Evolutionary conservation across 2,113 vertebrate species (phyloP).

Genomic region (Prochilodus magdalenae): DNA sequence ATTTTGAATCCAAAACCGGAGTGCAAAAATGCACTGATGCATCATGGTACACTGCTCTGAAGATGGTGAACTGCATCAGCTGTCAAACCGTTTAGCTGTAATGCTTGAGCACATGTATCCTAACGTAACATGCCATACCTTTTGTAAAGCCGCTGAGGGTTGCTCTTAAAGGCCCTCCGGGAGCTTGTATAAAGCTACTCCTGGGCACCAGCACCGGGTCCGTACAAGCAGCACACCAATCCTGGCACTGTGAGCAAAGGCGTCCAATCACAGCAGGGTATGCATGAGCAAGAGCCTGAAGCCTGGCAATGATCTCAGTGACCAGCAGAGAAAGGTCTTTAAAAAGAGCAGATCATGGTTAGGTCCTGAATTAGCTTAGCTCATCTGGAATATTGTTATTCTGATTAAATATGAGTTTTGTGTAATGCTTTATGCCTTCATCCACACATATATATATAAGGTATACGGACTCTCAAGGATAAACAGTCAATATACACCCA

Average conservation of each 20-base stretch:
- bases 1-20: not conserved
- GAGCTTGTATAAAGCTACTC: slow-evolving; percentile 79
- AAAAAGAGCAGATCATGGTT: slow-evolving; percentile 13
- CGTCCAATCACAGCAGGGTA: slow-evolving; percentile 72
- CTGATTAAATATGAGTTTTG: too few relatives aligned
- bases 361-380: not conserved
- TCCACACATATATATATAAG: too few relatives aligned
- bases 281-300: slow-evolving; percentile 64
- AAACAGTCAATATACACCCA: too few relatives aligned
- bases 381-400: too few relatives aligned
- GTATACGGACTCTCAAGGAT: too few relatives aligned
- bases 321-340: slow-evolving; percentile 75
- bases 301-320: slow-evolving; percentile 77
- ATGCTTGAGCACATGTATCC: too few relatives aligned
- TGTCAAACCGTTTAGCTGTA: too few relatives aligned
- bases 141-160: slow-evolving; percentile 70
- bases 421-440: not conserved
- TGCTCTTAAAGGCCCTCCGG: slow-evolving; percentile 73
- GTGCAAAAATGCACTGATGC: too few relatives aligned
- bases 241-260: slow-evolving; percentile 77
- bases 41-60: too few relatives aligned
- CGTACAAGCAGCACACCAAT: slow-evolving; percentile 71
- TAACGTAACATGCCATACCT: slow-evolving; percentile 62
- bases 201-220: slow-evolving; percentile 77
- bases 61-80: too few relatives aligned